Conservation (phyloP, 2,113 vertebrate species). For the Macquaria australasica region DNA sequence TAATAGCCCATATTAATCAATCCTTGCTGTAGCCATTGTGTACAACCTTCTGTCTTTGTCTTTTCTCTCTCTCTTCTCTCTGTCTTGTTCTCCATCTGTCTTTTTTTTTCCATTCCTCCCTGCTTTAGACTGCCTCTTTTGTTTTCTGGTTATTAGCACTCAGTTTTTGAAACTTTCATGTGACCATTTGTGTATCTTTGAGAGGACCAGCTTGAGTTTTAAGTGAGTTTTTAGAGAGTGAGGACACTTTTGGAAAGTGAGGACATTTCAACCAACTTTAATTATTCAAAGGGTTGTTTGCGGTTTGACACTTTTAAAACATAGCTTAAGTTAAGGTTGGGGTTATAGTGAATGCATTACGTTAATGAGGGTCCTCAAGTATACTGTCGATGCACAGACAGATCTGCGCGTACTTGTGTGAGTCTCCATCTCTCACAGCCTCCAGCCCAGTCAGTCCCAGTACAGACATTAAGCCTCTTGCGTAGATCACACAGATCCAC, state of each 20-base stretch:
- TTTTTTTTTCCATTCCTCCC: slow-evolving; percentile 20
- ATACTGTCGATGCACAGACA: neutral
- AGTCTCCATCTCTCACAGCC: slow-evolving; percentile 52
- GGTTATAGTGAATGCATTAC: neutral
- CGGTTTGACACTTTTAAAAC: slow-evolving; percentile 2
- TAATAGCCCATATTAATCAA: slow-evolving; percentile 81
- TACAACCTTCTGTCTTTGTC: slow-evolving; percentile 73
- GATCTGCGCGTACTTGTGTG: slow-evolving; percentile 11
- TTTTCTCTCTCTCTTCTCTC: slow-evolving; percentile 55
- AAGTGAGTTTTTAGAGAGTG: neutral
- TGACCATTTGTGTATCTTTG: neutral
- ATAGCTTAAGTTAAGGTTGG: neutral
- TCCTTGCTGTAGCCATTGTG: slow-evolving; percentile 61
- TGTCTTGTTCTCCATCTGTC: slow-evolving; percentile 61
- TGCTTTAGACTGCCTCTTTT: slow-evolving; percentile 33
- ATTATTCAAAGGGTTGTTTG: neutral
- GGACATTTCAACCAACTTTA: neutral
- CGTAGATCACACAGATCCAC: slow-evolving; percentile 77
- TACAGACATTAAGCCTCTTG: slow-evolving; percentile 81
- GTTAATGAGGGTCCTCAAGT: neutral
- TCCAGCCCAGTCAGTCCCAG: slow-evolving; percentile 60
- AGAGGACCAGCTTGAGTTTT: neutral
- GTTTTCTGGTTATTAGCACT: slow-evolving; percentile 31
- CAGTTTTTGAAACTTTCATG: slow-evolving; percentile 24
- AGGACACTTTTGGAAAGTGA: neutral